Evolutionary conservation across 2,888 invertebrate species (phyloP).

Genomic region (Pristionchus mayeri): DNA sequence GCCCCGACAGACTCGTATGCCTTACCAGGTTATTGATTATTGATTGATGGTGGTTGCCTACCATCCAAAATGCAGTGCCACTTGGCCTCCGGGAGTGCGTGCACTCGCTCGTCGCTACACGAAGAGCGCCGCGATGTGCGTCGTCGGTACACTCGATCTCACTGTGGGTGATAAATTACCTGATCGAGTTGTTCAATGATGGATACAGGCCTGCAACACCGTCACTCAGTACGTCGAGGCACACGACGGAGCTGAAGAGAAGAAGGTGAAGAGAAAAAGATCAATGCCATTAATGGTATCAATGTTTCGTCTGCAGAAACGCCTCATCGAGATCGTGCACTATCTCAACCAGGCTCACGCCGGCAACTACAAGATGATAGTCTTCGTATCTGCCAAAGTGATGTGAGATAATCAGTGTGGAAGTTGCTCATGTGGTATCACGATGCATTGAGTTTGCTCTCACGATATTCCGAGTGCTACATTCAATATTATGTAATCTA

Average conservation of each 20-base stretch:
- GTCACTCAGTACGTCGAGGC: constrained; percentile 88
- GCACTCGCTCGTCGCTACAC: constrained; percentile 89
- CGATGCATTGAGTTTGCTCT: too few species aligned
- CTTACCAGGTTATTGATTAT: constrained; percentile 86
- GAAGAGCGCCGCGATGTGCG: constrained; percentile 90
- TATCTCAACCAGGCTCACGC: constrained; percentile 83
- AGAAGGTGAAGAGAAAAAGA: constrained; percentile 76
- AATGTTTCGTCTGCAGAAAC: not conserved
- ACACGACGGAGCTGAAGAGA: constrained; percentile 85
- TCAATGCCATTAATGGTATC: not conserved
- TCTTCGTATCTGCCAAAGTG: constrained; percentile 90
- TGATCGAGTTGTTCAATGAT: not conserved
- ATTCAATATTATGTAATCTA: too few species aligned
- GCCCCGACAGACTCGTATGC: constrained; percentile 92
- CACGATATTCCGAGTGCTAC: too few species aligned
- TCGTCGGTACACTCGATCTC: constrained; percentile 88
- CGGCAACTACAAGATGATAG: constrained; percentile 87
- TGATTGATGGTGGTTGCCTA: too few species aligned
- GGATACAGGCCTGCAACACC: constrained; percentile 84
- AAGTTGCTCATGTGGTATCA: too few species aligned
- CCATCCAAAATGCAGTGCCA: constrained; percentile 83
- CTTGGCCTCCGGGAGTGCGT: constrained; percentile 92
- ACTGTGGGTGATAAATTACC: constrained; percentile 78
- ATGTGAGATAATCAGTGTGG: too few species aligned
- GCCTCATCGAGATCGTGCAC: constrained; percentile 51